A percentile compares a stretch with the other conserved stretches of the same genome.
Conservation (phyloP, 1,140 invertebrate species). For the Drosophila kanapiae region DNA sequence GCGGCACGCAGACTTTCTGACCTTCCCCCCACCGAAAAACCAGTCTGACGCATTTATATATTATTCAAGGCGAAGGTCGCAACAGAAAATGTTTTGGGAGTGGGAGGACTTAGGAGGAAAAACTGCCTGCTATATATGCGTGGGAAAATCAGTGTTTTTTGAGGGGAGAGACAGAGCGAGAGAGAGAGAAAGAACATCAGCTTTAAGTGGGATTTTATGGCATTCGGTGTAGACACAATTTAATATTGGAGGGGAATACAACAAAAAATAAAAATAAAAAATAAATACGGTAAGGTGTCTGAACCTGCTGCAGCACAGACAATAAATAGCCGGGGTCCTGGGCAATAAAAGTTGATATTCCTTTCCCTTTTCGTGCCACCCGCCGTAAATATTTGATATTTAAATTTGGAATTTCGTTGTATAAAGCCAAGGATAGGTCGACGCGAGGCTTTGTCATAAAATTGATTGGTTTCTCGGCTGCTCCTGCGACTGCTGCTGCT, state of each 20-base stretch:
- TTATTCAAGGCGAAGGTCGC: constrained; percentile 77
- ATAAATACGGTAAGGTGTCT: constrained; percentile 65
- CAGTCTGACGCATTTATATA: constrained; percentile 71
- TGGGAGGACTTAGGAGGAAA: not conserved
- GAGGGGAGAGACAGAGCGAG: too few species aligned
- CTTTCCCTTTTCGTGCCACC: constrained; percentile 2
- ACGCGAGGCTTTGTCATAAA: constrained; percentile 59
- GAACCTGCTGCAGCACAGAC: constrained; percentile 57
- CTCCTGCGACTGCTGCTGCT: not conserved
- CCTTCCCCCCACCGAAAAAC: constrained; percentile 26
- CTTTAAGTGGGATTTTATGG: constrained; percentile 77
- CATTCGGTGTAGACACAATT: constrained; percentile 75
- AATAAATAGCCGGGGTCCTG: constrained; percentile 62
- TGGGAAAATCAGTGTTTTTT: constrained; percentile 61
- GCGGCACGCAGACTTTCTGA: constrained; percentile 72
- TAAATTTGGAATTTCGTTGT: constrained; percentile 55
- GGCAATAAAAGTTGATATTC: constrained; percentile 65
- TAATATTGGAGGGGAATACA: constrained; percentile 57
- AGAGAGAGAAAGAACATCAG: not conserved
- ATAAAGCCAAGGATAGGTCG: constrained; percentile 21
- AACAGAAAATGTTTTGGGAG: constrained; percentile 1
- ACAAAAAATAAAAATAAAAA: constrained; percentile 29
- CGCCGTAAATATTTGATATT: constrained; percentile 63
- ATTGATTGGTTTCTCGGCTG: constrained; percentile 59
- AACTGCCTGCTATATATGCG: constrained; percentile 47